Evolutionary conservation across 2,113 vertebrate genomes (phyloP), one percentile per base, ranked within the genome.

Genomic region (Xerus inauris): DNA sequence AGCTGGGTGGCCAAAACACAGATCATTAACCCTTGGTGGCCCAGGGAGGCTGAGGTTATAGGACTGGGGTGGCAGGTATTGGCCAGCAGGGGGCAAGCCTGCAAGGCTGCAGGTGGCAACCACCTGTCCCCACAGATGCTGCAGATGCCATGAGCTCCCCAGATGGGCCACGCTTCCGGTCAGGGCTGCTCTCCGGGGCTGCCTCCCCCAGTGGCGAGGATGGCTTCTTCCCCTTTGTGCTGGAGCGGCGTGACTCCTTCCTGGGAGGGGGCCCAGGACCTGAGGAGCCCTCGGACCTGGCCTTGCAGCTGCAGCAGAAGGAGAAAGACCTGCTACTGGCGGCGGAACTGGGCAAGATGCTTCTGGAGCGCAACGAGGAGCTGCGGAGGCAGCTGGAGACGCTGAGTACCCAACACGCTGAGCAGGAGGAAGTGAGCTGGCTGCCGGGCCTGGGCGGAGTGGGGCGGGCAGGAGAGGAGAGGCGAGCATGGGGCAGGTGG

Each of bases 321-420:
- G 98, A 98, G 81, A 98, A 98, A 35, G 98, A 98, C 73, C 49
- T 98, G 65, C 95, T 98, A 10, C 57, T 98, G 94, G 98, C 98
- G 0, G 98, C 98, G 0, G 98, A 98, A 38, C 96, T 98, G 0
- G 98, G 98, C 38, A 98, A 98, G 90, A 98, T 98, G 93, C 98
- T 98, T 1, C 97, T 98, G 95, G 97, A 98, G 8, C 97, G 96
- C 17, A 98, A 98, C 0, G 98, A 98, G 94, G 98, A 98, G 75
- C 97, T 98, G 90, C 94, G 96, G 75, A 87, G 75, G 86, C 96
- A 87, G 69, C 95, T 97, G 65, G 98, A 98, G n/a, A 76, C 83
- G 0, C 86, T 98, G 54, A 94, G 73, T 3, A 11, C 96, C 83
- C 98, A 98, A 86, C 96, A 98, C 24, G 16, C 81, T 0, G 98